These are phyloP conservation scores for Acanthopagrus latus DNA, from an alignment of 2,797 vertebrate species.

Conservation along the genomic window DNA sequence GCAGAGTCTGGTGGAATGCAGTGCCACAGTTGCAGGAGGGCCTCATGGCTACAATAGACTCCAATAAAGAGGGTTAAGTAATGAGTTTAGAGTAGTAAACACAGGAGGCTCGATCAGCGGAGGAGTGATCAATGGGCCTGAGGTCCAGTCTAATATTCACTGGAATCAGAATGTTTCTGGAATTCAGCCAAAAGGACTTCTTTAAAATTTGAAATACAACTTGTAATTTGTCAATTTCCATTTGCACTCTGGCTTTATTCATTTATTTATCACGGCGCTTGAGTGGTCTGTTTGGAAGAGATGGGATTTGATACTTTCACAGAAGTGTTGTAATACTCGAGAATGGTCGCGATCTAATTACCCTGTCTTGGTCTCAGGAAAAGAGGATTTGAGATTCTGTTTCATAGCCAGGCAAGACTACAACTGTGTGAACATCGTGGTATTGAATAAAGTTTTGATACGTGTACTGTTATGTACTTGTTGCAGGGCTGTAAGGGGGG, in stretches of 20 bases:
- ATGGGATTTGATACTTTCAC: neutral
- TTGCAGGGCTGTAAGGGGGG: too few species aligned
- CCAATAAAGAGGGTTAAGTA: constrained; percentile 5
- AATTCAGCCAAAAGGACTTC: neutral
- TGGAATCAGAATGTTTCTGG: constrained; percentile 1
- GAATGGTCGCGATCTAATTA: too few species aligned
- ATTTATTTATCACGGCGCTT: constrained; percentile 10
- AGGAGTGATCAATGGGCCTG: neutral
- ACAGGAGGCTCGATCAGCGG: neutral
- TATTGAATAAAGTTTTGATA: too few species aligned
- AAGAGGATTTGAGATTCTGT: too few species aligned
- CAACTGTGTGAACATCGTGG: too few species aligned
- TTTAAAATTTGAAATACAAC: constrained; percentile 13
- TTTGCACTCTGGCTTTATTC: constrained; percentile 10
- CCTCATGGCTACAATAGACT: neutral
- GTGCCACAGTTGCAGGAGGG: neutral
- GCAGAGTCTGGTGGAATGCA: neutral
- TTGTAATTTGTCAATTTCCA: constrained; percentile 18
- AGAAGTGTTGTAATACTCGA: too few species aligned
- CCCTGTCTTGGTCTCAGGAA: too few species aligned
- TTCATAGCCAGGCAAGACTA: too few species aligned
- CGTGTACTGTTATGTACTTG: too few species aligned
- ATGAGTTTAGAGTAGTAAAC: constrained; percentile 7
- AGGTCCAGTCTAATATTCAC: too few species aligned
- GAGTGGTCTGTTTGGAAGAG: constrained; percentile 7